These are phyloP conservation scores for Synergus gifuensis DNA, from an alignment of 2,888 invertebrate species.

Conservation along the genomic window DNA sequence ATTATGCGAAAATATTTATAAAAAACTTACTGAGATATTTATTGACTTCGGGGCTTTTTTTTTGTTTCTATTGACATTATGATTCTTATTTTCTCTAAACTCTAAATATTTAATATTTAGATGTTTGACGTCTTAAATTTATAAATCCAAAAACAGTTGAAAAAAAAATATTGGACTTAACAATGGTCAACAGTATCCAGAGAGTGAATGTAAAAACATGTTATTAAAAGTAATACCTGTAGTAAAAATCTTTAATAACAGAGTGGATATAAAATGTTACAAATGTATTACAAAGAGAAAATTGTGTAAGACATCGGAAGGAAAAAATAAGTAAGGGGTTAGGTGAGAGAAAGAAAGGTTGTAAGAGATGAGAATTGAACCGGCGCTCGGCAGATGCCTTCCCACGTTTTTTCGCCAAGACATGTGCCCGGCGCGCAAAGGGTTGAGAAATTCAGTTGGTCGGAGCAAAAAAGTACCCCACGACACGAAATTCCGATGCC, in stretches of 20 bases:
- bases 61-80: no score
- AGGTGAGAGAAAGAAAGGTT: slow-evolving; percentile 54
- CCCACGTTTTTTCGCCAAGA: slow-evolving; percentile 72
- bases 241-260: slow-evolving; percentile 46
- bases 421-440: slow-evolving; percentile 73
- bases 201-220: background rate
- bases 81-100: background rate
- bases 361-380: slow-evolving; percentile 52
- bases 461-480: slow-evolving; percentile 67
- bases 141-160: no score
- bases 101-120: no score
- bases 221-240: background rate
- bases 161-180: background rate
- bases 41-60: background rate
- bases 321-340: slow-evolving; percentile 46
- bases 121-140: no score
- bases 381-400: slow-evolving; percentile 72
- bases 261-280: slow-evolving; percentile 46
- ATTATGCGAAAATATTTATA: background rate
- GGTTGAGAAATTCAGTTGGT: slow-evolving; percentile 69
- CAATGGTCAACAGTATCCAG: background rate
- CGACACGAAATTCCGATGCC: slow-evolving; percentile 65
- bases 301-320: slow-evolving; percentile 54
- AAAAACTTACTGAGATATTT: background rate
- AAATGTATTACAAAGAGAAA: slow-evolving; percentile 49